These are phyloP conservation scores for Nephrotoma flavescens DNA, from an alignment of 2,888 invertebrate genomes.

Conservation along the genomic window DNA sequence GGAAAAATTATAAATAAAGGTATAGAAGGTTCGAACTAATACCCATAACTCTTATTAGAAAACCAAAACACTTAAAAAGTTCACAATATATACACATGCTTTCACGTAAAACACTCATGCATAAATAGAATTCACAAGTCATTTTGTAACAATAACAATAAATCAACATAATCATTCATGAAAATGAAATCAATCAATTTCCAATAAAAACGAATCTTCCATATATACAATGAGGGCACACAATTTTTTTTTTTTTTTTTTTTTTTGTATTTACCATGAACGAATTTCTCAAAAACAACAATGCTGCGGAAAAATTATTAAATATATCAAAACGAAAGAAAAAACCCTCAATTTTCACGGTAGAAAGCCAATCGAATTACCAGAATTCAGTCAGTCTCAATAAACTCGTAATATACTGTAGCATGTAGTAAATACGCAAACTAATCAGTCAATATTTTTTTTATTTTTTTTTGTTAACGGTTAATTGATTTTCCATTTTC, in stretches of 20 bases:
- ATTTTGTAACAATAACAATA: background rate
- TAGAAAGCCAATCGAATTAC: background rate
- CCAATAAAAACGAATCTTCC: background rate
- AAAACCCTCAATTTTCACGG: background rate
- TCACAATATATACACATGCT: background rate
- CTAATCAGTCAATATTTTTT: background rate
- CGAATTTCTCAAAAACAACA: background rate
- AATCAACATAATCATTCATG: background rate
- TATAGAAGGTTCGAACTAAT: background rate
- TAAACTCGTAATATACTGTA: background rate
- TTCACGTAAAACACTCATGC: too few relatives aligned
- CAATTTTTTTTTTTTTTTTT: background rate
- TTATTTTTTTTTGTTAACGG: background rate
- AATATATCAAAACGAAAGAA: background rate
- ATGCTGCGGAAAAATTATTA: background rate
- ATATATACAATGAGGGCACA: background rate
- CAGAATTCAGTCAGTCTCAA: background rate
- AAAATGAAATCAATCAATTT: background rate
- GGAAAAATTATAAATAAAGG: background rate
- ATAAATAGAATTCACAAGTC: background rate
- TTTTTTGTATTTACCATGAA: background rate
- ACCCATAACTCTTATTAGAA: background rate
- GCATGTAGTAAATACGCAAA: background rate
- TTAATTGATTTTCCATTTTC: background rate
- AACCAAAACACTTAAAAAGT: background rate